Evolutionary conservation across 92 coral and sea anemone genomes (phyloP), one percentile per base, ranked within the genome.

Genomic region (Phymanthus crucifer): DNA sequence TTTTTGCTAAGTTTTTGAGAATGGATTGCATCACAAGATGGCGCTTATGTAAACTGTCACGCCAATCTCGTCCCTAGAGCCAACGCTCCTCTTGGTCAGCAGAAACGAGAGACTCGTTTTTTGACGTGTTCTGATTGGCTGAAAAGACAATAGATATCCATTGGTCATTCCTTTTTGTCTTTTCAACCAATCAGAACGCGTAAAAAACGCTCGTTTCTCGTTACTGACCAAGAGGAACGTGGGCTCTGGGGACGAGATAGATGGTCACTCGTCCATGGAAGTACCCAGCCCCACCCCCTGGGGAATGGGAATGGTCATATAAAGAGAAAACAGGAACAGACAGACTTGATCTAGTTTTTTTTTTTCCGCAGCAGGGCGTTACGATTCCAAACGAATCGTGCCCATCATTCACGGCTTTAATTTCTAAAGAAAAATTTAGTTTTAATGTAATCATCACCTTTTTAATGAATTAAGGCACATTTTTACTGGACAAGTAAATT

Each of bases 401-500:
- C 40, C 40, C 40, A 77, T 77, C 54, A 11, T 77, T 61, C 81
- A 56, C 81, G 47, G 50, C 71, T 77, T 64, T 52, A 77, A 58
- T 37, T 77, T 77, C 37, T 35, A 75, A 54, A 66, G 68, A 31
- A 37, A n/a, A 61, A 77, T 75, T 75, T 61, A 61, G 65, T 77
- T 77, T 77, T 77, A 77, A 77, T 77, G 81, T 77, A 58, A 77
- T 61, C 68, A 61, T 61, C 81, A 77, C 52, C 57, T 61, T 77
- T 77, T 77, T 77, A 75, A 77, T 77, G 72, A 77, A 77, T 77
- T 77, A 61, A 77, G 72, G 81, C 58, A 35, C 72, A 58, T 77
- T 77, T 77, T 77, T 77, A 77, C 81, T 38, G 21, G 36, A 56
- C n/a, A 47, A 46, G 54, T 56, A 40, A 61, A 34, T 11, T 58